A percentile compares a stretch with the other conserved stretches of the same genome.
Evolutionary conservation across 2,797 vertebrate species (phyloP).

Genomic region (Enteromius paludinosus): DNA sequence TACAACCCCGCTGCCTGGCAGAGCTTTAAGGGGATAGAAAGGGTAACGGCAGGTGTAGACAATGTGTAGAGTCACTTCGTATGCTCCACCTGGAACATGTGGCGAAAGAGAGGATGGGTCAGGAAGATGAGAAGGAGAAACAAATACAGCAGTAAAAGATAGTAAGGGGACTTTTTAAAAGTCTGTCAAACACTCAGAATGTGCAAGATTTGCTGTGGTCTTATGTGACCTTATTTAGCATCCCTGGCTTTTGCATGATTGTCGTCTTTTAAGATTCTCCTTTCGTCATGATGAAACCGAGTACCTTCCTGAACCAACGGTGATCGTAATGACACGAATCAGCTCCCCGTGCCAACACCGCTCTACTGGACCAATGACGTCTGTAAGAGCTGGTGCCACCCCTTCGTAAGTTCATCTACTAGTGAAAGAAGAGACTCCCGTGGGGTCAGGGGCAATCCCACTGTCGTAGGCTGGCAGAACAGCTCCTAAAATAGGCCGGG

Average conservation of each 20-base stretch:
- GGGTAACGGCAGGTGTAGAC: neutral
- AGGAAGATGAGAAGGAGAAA: neutral
- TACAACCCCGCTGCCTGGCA: slow-evolving; percentile 34
- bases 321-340: neutral
- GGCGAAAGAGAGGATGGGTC: neutral
- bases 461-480: slow-evolving; percentile 34
- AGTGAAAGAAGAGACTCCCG: slow-evolving; percentile 21
- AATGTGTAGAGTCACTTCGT: neutral
- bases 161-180: neutral
- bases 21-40: slow-evolving; percentile 22
- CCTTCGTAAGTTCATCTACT: neutral
- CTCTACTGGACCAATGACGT: neutral
- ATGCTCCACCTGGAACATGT: neutral
- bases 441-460: slow-evolving; percentile 50
- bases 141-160: neutral
- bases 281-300: neutral
- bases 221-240: neutral
- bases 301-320: neutral
- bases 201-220: neutral
- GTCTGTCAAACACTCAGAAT: neutral
- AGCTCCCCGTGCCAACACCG: neutral
- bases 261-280: neutral
- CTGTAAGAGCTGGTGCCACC: neutral
- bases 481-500: slow-evolving; percentile 53
- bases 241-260: neutral